Evolutionary conservation across 2,797 vertebrate genomes (phyloP).

Genomic region (Coluber constrictor): DNA sequence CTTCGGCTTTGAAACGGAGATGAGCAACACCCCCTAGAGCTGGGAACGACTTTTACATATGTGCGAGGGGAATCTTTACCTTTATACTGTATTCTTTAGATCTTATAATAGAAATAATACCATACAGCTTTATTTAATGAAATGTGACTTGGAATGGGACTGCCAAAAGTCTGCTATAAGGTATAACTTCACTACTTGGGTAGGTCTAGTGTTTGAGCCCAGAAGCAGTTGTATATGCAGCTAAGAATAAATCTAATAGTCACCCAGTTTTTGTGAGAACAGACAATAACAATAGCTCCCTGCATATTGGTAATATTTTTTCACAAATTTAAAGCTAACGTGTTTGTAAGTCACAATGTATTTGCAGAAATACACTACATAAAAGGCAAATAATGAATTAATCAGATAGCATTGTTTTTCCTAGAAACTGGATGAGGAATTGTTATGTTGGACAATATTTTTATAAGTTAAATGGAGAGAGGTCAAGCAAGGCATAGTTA

Average conservation of each 20-base stretch:
- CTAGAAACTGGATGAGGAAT: not conserved
- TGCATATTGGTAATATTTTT: not conserved
- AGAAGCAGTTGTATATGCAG: not conserved
- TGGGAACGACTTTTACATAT: too few relatives aligned
- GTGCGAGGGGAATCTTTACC: too few relatives aligned
- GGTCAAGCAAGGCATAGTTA: not conserved
- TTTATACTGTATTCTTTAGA: not conserved
- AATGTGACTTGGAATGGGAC: not conserved
- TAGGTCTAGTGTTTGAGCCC: not conserved
- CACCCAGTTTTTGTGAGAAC: not conserved
- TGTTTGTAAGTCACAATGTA: not conserved
- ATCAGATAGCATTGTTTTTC: not conserved
- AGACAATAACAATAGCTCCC: not conserved
- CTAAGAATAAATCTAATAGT: not conserved
- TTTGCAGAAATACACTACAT: not conserved
- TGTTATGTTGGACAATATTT: not conserved
- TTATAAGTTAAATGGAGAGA: not conserved
- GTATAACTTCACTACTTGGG: not conserved
- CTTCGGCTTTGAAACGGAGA: too few relatives aligned
- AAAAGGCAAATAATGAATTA: not conserved
- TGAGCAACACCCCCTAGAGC: too few relatives aligned
- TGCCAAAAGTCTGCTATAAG: too few relatives aligned
- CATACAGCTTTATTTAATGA: not conserved
- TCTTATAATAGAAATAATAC: not conserved
- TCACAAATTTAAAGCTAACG: not conserved